phyloP scores from a whole-genome alignment of 2,888 invertebrate species.

The Mayetiola destructor region DNA sequence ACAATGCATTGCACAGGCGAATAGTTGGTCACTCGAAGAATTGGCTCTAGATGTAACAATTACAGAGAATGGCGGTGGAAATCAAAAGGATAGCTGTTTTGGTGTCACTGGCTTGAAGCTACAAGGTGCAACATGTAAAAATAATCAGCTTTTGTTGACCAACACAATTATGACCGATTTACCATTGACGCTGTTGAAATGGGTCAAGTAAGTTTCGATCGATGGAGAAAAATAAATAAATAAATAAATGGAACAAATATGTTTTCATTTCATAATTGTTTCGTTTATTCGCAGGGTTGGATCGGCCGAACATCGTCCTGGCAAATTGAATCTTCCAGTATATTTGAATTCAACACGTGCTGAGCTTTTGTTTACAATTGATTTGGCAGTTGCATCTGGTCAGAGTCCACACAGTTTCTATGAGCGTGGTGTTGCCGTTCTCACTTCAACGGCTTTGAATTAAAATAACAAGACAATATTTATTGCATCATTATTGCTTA shows the following conservation, averaged over 20 bases:
- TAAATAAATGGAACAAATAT: constrained; percentile 5
- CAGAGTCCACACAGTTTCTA: constrained; percentile 94
- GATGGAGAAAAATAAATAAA: constrained; percentile 7
- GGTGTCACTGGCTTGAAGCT: constrained; percentile 73
- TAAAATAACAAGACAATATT: constrained; percentile 38
- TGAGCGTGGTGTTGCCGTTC: constrained; percentile 92
- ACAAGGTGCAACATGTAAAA: constrained; percentile 89
- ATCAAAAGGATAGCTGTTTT: constrained; percentile 49
- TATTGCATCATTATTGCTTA: too few species aligned
- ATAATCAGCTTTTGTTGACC: constrained; percentile 77
- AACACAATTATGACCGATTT: constrained; percentile 92
- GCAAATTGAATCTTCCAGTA: constrained; percentile 80
- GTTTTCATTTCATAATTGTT: constrained; percentile 8
- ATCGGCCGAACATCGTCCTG: constrained; percentile 36
- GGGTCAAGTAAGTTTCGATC: constrained; percentile 57
- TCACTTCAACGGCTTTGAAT: constrained; percentile 83
- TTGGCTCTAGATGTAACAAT: constrained; percentile 52
- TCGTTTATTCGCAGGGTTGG: constrained; percentile 27
- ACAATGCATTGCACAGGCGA: constrained; percentile 94
- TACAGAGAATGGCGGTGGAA: constrained; percentile 44
- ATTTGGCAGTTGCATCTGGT: constrained; percentile 78
- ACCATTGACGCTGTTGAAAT: constrained; percentile 74
- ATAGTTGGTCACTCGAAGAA: constrained; percentile 95
- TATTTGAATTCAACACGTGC: constrained; percentile 93
- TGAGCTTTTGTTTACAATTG: constrained; percentile 88